phyloP scores from a whole-genome alignment of 2,797 vertebrate genomes.

The Anabacerthia variegaticeps region DNA sequence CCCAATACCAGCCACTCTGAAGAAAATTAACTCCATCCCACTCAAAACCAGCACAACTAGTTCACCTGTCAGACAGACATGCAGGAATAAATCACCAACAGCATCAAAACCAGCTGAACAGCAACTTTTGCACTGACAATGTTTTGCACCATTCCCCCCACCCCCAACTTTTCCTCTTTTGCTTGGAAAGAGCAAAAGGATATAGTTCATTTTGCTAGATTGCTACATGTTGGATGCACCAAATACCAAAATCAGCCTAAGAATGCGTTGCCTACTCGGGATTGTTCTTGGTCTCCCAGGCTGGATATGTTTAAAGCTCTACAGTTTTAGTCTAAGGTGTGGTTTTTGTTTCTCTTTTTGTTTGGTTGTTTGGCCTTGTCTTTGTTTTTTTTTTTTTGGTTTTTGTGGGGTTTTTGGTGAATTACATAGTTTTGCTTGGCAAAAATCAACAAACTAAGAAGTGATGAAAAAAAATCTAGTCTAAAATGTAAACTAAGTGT shows the following conservation, averaged over 20 bases:
- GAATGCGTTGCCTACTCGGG: not conserved
- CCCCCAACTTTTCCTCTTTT: not conserved
- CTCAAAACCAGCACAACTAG: not conserved
- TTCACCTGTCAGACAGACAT: not conserved
- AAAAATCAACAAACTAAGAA: not conserved
- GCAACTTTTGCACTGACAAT: not conserved
- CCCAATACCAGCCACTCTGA: not conserved
- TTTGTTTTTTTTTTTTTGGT: too few species aligned
- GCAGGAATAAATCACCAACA: not conserved
- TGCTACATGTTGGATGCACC: not conserved
- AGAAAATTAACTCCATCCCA: not conserved
- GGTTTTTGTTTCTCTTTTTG: not conserved
- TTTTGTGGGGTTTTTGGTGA: not conserved
- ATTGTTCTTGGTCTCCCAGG: not conserved
- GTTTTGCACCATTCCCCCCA: fast-evolving
- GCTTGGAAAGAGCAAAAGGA: not conserved
- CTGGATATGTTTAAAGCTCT: not conserved
- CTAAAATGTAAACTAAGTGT: not conserved
- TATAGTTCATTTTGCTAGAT: not conserved
- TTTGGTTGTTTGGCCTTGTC: too few species aligned
- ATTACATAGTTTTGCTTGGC: not conserved
- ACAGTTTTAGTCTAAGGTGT: not conserved
- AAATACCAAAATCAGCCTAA: not conserved
- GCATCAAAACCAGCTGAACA: not conserved
- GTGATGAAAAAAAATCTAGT: not conserved